These are phyloP conservation scores for Myotis yumanensis DNA, from an alignment of 2,113 vertebrate genomes.

Conservation along the genomic window DNA sequence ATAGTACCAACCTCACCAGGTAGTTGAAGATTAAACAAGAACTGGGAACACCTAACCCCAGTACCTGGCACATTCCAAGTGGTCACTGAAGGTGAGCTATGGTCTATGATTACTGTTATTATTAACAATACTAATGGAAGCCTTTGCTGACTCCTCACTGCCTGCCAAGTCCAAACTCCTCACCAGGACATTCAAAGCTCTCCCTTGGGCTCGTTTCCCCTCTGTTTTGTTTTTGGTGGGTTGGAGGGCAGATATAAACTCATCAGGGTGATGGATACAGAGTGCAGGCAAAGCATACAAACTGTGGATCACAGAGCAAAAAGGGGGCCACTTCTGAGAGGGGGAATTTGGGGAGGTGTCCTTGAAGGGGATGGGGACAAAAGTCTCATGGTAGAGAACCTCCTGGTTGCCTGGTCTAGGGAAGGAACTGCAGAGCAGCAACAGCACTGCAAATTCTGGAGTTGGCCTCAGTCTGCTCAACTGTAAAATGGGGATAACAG, in stretches of 20 bases:
- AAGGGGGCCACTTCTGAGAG: background rate
- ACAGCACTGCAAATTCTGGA: background rate
- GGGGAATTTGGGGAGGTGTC: background rate
- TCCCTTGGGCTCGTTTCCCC: background rate
- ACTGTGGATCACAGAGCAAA: background rate
- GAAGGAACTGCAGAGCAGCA: background rate
- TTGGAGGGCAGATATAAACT: background rate
- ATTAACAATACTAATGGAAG: background rate
- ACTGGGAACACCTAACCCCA: too few relatives aligned
- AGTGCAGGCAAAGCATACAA: background rate
- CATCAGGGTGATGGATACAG: background rate
- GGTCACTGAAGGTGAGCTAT: background rate
- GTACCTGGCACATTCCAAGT: background rate
- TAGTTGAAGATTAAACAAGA: background rate
- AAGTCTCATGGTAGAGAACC: fast-evolving
- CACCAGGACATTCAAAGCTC: background rate
- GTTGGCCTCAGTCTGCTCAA: background rate
- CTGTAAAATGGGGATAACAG: background rate
- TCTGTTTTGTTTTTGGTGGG: background rate
- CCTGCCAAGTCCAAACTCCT: background rate
- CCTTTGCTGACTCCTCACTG: background rate
- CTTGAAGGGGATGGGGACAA: background rate
- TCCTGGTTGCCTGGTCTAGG: too few relatives aligned
- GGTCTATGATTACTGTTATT: background rate
- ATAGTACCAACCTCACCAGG: background rate